These are phyloP conservation scores for Sapayoa aenigma DNA, from an alignment of 2,113 vertebrate genomes.

Conservation along the genomic window DNA sequence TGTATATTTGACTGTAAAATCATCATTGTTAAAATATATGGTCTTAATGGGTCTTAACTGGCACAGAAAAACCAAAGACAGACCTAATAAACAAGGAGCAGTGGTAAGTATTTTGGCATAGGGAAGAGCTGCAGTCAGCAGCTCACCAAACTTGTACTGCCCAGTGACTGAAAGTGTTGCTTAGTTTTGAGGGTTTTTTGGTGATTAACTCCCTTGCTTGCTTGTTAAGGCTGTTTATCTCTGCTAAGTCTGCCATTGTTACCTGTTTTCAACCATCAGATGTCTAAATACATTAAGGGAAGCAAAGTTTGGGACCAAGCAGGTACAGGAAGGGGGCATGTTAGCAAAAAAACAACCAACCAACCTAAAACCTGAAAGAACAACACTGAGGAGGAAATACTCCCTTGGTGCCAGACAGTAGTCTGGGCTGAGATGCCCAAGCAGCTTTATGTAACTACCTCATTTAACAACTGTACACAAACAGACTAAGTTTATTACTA, in stretches of 20 bases:
- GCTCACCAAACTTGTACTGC: not conserved
- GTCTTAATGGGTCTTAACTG: constrained; percentile 19
- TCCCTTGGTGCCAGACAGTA: not conserved
- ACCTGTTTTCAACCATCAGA: not conserved
- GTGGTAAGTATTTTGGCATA: not conserved
- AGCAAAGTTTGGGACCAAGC: not conserved
- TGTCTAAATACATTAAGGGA: not conserved
- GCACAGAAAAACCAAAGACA: not conserved
- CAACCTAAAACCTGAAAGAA: not conserved
- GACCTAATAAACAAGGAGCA: not conserved
- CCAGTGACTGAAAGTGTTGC: not conserved
- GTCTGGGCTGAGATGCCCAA: not conserved
- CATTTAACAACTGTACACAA: not conserved
- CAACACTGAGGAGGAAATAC: not conserved
- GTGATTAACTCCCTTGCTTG: not conserved
- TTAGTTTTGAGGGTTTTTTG: not conserved
- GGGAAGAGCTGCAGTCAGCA: not conserved
- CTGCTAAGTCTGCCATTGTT: not conserved
- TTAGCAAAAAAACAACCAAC: not conserved
- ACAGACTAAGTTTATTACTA: not conserved
- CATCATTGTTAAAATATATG: constrained; percentile 42
- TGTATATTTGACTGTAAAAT: constrained; percentile 36
- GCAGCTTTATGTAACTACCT: not conserved
- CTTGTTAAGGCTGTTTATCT: not conserved
- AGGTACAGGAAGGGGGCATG: not conserved